phyloP scores from a whole-genome alignment of 1,140 invertebrate genomes.

The Ridgeia piscesae region DNA sequence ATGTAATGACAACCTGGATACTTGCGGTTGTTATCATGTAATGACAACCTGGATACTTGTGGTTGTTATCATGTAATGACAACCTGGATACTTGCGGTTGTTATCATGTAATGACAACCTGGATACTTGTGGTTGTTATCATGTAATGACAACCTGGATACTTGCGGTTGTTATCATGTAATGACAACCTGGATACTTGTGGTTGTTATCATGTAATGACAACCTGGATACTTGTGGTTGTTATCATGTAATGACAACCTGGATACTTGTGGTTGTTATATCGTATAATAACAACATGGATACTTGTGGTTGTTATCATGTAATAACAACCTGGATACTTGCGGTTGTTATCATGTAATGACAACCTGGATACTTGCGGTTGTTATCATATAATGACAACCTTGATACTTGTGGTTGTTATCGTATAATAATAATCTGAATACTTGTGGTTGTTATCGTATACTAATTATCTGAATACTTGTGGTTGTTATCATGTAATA shows the following conservation, averaged over 20 bases:
- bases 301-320: neutral
- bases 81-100: neutral
- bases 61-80: neutral
- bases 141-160: neutral
- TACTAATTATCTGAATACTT: neutral
- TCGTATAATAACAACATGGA: neutral
- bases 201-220: neutral
- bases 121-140: neutral
- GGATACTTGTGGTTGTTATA: neutral
- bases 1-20: neutral
- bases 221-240: neutral
- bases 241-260: neutral
- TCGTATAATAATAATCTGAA: neutral
- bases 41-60: neutral
- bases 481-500: neutral
- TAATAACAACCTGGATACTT: neutral
- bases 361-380: neutral
- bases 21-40: neutral
- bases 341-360: neutral
- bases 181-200: neutral
- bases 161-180: neutral
- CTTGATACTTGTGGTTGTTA: neutral
- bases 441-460: neutral
- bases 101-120: neutral
- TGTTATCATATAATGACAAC: neutral